Evolutionary conservation across 2,888 invertebrate species (phyloP), one percentile per base, ranked within the genome.

Genomic region (Ormyrus nitidulus): DNA sequence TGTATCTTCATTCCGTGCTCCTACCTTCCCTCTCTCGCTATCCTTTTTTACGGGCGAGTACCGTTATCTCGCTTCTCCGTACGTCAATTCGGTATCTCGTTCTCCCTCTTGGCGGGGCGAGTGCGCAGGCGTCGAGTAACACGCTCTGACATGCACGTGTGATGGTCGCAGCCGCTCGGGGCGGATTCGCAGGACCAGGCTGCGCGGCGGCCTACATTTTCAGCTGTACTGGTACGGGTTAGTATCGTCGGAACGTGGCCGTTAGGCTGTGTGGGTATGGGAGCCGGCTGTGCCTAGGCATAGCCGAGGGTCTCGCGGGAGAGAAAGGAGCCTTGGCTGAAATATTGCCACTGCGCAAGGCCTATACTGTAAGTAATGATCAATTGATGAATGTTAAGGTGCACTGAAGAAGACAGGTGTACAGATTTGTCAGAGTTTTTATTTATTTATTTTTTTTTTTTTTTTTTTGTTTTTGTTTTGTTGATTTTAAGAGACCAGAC

Each of bases 1-100:
- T 66, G 66, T 66, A 66, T 66, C 66, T 66, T 66, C 66, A 66
- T 66, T 66, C n/a, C 53, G 0, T 8, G n/a, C 11, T 53, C 34
- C 34, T 4, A 34, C 59, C 51, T 46, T n/a, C 59, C 11, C 11
- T 61, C 34, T 71, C 46, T 46, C 56, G 54, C 65, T 19, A 0
- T 34, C 49, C 19, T 44, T 51, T 3, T 34, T 19, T 44, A 8
- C 8, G 9, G 48, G 8, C 46, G 56, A 48, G 8, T 13, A 7
- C 13, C 68, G 11, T 10, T n/a, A 46, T 69, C 69, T 56, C 10
- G 44, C n/a, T 34, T 6, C 13, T n/a, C 13, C 59, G 34, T 8
- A 11, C 9, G 19, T 19, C 19, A 6, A 19, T 10, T 53, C 34
- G 66, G 5, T 13, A 51, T 13, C 11, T 19, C 13, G 13, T 49